These are phyloP conservation scores for Amblyopsis rosae DNA, from an alignment of 2,113 vertebrate genomes.

Conservation along the genomic window DNA sequence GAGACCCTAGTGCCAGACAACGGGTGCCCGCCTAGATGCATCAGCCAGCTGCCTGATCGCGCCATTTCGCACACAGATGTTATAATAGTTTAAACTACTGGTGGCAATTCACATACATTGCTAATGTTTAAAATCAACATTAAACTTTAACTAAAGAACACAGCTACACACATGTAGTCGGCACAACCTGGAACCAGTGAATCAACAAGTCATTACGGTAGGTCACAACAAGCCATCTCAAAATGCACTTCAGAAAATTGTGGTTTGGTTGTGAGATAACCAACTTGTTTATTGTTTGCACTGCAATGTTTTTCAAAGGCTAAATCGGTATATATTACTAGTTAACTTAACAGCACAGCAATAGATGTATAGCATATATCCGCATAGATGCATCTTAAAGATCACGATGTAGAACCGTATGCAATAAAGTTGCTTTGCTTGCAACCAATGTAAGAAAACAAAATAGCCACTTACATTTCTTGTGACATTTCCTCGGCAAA, in stretches of 20 bases:
- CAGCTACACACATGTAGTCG: too few relatives aligned
- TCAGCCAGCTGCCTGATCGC: constrained; percentile 18
- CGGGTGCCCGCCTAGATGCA: constrained; percentile 48
- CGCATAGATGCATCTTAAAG: neutral
- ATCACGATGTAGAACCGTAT: too few relatives aligned
- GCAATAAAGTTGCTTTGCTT: too few relatives aligned
- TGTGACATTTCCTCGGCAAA: constrained; percentile 34
- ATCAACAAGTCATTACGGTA: neutral
- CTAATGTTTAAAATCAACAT: too few relatives aligned
- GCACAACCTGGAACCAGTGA: too few relatives aligned
- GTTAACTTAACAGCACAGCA: neutral
- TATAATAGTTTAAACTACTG: rapidly evolving
- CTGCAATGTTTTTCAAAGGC: too few relatives aligned
- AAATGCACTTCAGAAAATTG: too few relatives aligned
- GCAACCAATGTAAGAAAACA: neutral
- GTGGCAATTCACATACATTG: neutral
- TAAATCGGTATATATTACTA: rapidly evolving
- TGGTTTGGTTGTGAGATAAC: too few relatives aligned
- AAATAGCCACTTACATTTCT: constrained; percentile 53
- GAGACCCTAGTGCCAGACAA: neutral
- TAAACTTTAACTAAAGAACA: too few relatives aligned
- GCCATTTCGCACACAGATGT: constrained; percentile 21
- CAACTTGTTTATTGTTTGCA: too few relatives aligned
- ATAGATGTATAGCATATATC: neutral
- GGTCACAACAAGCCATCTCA: too few relatives aligned